Base-by-base conservation (phyloP, 30 jellyfish, hydroid and myxozoan species). In the Haliclystus octoradiatus region DNA sequence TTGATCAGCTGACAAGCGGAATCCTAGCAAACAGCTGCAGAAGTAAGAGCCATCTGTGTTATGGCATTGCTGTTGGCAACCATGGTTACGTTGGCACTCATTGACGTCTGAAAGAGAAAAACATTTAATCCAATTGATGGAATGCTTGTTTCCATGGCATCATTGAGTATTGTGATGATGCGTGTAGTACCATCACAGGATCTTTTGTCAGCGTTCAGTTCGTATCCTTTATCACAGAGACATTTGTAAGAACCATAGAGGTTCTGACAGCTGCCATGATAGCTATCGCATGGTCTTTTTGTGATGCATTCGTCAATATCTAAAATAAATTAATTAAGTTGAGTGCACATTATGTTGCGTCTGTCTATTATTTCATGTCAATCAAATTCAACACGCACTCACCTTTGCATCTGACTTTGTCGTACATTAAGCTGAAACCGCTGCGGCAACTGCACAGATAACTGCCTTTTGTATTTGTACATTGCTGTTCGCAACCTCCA, bases 401-500 rank as follows among this genome's bases (percentile, higher is more conserved):
- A 81, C 94, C 94, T 73, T 51, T 22, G 65, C 94, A 81, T 27
- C 86, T 57, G 24, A 74, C 68, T 50, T 66, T 72, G 72, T 81
- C 86, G 49, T 73, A 72, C 22, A 65, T 57, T 5, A 81, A 70
- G 1, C 27, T 46, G 53, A 57, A 81, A 5, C 94, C 94, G 0
- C 49, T 35, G 33, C 82, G 49, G 25, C 94, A 81, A 46, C 86
- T 71, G 67, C 94, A 81, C 52, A 35, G 65, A 50, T 50, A 81
- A 67, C 82, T 64, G 0, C 94, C 94, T 0, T 62, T 60, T 35
- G 75, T 72, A 66, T 81, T 81, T n/a, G 87, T 66, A 63, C 94
- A 81, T 4, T 23, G 57, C 47, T 81, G 94, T 33, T 81, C 94
- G 33, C 94, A 81, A 2, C 94, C 94, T 2, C 94, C 94, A 50